Evolutionary conservation across 2,113 vertebrate species (phyloP), one percentile per base, ranked within the genome.

Genomic region (Oncorhynchus kisutch): DNA sequence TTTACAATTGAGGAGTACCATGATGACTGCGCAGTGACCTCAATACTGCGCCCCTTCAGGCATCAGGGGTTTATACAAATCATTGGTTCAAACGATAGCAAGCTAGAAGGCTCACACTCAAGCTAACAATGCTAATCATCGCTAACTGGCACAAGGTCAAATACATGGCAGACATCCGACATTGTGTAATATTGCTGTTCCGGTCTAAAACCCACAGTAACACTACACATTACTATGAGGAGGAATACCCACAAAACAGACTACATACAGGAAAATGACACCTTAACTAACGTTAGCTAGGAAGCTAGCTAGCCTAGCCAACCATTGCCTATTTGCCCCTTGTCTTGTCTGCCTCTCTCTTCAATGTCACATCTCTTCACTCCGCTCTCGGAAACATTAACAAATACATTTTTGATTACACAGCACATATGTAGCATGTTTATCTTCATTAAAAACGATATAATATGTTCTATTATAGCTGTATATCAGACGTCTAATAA

Each of bases 331-430:
- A 45, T 45, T 45, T 9, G 39, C 39, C 39, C 39, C 39, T 45
- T 11, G 39, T 45, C 39, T 45, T 45, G 27, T 34, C 27, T 34
- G 67, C 67, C 31, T 24, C 8, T 11, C 18, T 16, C 8, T 31
- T 68, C 67, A 45, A 68, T 68, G 67, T 68, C 67, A 68, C 34
- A 34, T 45, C 67, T 39, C 29, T 68, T 34, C n/a, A 68, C 67
- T 39, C 18, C 3, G 67, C 31, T 68, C 20, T 68, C 6, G 5
- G 25, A n/a, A 25, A 20, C 60, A 20, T 13, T 3, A 14, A 64
- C 25, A 45, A 54, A 51, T 64, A 1, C 6, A 64, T 64, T 45
- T 6, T 9, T 3, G 54, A 57, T 20, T 25, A 25, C 22, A 64
- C 5, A 45, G 16, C 13, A 20, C 16, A 20, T 7, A 20, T 20